Evolutionary conservation across 2,797 vertebrate species (phyloP).

Genomic region (Cyprinodon diabolis): DNA sequence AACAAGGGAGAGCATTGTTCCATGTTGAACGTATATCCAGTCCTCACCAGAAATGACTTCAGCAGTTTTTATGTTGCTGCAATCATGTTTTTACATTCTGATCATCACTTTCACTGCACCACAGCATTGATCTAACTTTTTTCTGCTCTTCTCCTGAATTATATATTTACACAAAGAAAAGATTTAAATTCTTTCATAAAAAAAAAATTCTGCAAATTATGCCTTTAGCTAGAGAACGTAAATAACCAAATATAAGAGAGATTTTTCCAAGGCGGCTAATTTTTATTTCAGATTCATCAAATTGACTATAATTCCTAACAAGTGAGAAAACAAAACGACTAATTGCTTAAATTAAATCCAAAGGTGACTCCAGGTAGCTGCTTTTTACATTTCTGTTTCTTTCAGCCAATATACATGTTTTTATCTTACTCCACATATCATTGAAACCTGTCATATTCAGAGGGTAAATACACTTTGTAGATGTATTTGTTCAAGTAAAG

Average conservation of each 20-base stretch:
- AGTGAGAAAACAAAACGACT: neutral
- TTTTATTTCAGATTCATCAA: neutral
- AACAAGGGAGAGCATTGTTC: too few species aligned
- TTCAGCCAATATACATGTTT: neutral
- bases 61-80: too few species aligned
- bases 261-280: neutral
- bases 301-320: neutral
- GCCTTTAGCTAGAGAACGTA: neutral
- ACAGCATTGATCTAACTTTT: too few species aligned
- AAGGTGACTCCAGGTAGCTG: neutral
- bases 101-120: too few species aligned
- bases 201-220: neutral
- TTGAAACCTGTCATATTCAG: neutral
- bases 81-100: too few species aligned
- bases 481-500: neutral
- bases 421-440: neutral
- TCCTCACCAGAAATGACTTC: too few species aligned
- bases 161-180: neutral
- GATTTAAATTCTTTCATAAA: neutral
- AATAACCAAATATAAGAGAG: neutral
- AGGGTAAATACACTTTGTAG: neutral
- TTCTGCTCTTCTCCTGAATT: too few species aligned
- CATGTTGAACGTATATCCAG: too few species aligned
- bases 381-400: neutral
- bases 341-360: neutral